phyloP scores from a whole-genome alignment of 1,140 invertebrate genomes.

The Eumaeus atala region DNA sequence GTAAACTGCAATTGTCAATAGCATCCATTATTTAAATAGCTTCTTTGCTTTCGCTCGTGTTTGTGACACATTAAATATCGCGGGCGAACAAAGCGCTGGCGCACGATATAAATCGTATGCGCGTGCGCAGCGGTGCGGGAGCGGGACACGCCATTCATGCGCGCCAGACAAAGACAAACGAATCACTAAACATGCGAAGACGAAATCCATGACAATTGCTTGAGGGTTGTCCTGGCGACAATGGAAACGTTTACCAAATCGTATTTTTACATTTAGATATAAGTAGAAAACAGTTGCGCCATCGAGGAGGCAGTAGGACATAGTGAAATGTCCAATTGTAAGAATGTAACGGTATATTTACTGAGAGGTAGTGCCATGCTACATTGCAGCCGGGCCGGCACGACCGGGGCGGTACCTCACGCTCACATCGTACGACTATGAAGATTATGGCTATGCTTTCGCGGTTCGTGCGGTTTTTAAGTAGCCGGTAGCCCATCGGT shows the following conservation, averaged over 20 bases:
- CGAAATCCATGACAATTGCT: constrained; percentile 11
- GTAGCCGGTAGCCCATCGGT: too few species aligned
- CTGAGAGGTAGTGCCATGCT: too few species aligned
- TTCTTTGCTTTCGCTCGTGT: constrained; percentile 22
- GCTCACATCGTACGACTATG: too few species aligned
- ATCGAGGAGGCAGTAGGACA: too few species aligned
- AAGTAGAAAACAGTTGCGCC: too few species aligned
- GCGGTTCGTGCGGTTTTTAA: too few species aligned
- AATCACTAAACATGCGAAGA: background rate
- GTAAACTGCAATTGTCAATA: background rate
- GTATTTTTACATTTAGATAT: too few species aligned
- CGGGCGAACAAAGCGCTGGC: constrained; percentile 32
- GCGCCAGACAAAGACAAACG: constrained; percentile 16
- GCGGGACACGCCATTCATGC: constrained; percentile 4
- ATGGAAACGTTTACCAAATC: background rate
- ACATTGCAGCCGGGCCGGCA: too few species aligned
- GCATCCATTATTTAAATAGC: background rate
- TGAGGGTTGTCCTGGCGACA: background rate
- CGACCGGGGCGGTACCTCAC: too few species aligned
- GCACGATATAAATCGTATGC: constrained; percentile 34
- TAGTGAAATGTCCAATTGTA: too few species aligned
- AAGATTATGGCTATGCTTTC: too few species aligned
- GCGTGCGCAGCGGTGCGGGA: constrained; percentile 24
- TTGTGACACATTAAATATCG: constrained; percentile 35
- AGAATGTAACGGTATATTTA: too few species aligned